These are phyloP conservation scores for Laspeyria flexula DNA, from an alignment of 2,888 invertebrate genomes.

Conservation along the genomic window DNA sequence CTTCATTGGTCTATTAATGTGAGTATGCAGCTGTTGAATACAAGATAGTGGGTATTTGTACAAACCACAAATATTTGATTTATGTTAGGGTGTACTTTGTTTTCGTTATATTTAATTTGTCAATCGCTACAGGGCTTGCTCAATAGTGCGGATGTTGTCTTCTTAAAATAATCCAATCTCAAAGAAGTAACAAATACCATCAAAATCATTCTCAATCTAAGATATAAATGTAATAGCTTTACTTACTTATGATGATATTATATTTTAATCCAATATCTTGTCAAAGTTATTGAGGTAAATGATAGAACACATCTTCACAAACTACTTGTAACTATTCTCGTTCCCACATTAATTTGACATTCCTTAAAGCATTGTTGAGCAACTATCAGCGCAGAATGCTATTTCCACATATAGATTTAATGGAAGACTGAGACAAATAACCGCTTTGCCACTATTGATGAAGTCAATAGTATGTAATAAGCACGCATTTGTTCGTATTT, in stretches of 20 bases:
- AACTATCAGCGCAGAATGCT: constrained; percentile 56
- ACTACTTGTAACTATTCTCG: constrained; percentile 24
- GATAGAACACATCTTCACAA: background rate
- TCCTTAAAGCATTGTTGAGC: constrained; percentile 63
- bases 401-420: constrained; percentile 53
- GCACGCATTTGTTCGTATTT: constrained; percentile 51
- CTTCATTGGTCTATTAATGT: no score
- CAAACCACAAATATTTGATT: no score
- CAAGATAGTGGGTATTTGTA: no score
- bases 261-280: no score
- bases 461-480: constrained; percentile 73
- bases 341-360: constrained; percentile 61
- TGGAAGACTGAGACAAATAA: constrained; percentile 67
- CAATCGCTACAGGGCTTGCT: no score
- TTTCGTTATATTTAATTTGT: no score
- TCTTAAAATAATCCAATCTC: no score
- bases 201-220: background rate
- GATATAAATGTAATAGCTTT: background rate
- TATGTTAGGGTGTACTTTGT: no score
- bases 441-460: constrained; percentile 77
- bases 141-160: no score
- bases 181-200: background rate
- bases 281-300: background rate
- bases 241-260: no score
- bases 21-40: no score